Base-by-base conservation (phyloP, 2,888 invertebrate genomes). In the Lamellibrachia columna region DNA sequence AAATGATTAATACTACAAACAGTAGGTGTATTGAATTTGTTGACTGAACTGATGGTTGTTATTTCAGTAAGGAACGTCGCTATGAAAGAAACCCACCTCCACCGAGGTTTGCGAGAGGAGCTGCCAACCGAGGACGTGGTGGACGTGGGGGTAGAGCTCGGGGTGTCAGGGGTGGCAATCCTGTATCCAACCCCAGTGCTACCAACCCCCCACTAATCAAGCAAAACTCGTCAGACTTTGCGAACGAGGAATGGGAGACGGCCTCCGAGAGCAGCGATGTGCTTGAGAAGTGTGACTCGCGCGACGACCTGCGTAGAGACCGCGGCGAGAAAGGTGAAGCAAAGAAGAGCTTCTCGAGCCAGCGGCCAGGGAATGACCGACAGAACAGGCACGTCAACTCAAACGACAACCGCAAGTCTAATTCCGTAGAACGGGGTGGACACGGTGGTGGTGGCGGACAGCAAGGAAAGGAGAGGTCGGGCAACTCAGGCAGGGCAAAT, bases 261-360 rank as follows among this genome's bases (percentile, higher is more conserved):
- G 97, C 97, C 40, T 98, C 98, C 8, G 98, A 98, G 96, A 98
- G 98, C 97, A 98, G 98, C 96, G 98, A 97, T 94, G 95, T 96
- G 91, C 93, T 95, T 7, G 95, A 95, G 95, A 75, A 75, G 22
- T 75, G 75, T 15, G 75, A 75, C 75, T 75, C 75, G 6, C 75
- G 75, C 22, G 75, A 75, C 75, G 75, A 75, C 22, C 75, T 75
- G 22, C 75, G 75, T 15, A 15, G 75, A 6, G 75, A 75, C 75
- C 75, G 75, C 22, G 75, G 75, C 22, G 75, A 75, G 75, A 75
- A 75, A 52, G 92, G 94, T 90, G 92, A 92, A 52, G 94, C 93
- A 15, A 96, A 96, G 95, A 96, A 96, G 94, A 96, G 96, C 94
- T 96, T 96, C 94, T 96, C 96, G 91, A 96, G 95, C 93, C 96